Evolutionary conservation across 2,888 invertebrate species (phyloP).

Genomic region (Gastrophysa polygoni): DNA sequence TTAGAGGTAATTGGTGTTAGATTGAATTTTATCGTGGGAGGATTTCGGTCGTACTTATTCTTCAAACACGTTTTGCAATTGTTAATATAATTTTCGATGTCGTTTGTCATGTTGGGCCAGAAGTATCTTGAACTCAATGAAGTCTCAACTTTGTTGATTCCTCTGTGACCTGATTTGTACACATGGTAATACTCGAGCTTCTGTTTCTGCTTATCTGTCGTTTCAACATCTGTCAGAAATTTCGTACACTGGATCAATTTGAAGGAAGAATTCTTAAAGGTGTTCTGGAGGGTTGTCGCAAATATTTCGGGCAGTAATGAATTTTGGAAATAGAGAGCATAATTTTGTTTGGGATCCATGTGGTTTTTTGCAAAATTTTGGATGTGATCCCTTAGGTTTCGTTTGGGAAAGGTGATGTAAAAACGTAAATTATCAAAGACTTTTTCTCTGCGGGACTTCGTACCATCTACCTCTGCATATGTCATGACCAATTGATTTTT

Average conservation of each 20-base stretch:
- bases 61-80: conserved; percentile 16
- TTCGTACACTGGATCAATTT: too few relatives aligned
- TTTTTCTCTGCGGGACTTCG: background rate
- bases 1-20: background rate
- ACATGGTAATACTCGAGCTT: too few relatives aligned
- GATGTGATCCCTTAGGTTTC: background rate
- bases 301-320: too few relatives aligned
- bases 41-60: conserved; percentile 24
- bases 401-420: conserved; percentile 1
- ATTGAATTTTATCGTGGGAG: conserved; percentile 15
- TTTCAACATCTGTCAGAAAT: too few relatives aligned
- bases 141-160: too few relatives aligned
- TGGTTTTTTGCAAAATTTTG: too few relatives aligned
- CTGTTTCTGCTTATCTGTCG: too few relatives aligned
- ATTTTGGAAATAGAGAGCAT: too few relatives aligned
- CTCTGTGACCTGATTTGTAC: too few relatives aligned
- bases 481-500: background rate
- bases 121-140: conserved; percentile 14
- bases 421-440: background rate
- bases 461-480: background rate
- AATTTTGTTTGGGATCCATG: too few relatives aligned
- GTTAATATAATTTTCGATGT: conserved; percentile 25
- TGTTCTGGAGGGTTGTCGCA: too few relatives aligned
- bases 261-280: too few relatives aligned
- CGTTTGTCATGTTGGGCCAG: conserved; percentile 25